These are phyloP conservation scores for Calephelis nemesis DNA, from an alignment of 1,140 invertebrate genomes.

Conservation along the genomic window DNA sequence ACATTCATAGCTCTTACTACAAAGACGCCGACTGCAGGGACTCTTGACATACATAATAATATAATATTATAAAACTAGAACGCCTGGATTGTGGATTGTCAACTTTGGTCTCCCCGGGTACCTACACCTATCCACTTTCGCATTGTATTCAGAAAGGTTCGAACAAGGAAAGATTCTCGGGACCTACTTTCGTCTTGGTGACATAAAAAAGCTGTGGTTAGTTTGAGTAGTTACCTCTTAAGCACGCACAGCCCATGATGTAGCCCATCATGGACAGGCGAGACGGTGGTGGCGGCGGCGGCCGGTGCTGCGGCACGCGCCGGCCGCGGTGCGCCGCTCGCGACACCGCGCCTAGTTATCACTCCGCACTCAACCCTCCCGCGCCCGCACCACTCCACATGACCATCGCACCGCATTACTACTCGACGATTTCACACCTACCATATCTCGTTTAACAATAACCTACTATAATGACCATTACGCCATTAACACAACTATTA, in stretches of 20 bases:
- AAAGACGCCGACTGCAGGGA: too few relatives aligned
- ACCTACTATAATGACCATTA: background rate
- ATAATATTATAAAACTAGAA: too few relatives aligned
- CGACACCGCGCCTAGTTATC: conserved; percentile 61
- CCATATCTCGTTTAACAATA: conserved; percentile 13
- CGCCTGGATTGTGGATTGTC: too few relatives aligned
- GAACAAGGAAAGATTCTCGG: too few relatives aligned
- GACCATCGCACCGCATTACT: conserved; percentile 22
- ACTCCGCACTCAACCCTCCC: conserved; percentile 51
- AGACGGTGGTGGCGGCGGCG: conserved; percentile 69
- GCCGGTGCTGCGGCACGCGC: conserved; percentile 66
- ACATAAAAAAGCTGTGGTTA: background rate
- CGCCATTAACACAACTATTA: conserved; percentile 3
- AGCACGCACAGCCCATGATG: conserved; percentile 93
- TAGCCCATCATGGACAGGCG: conserved; percentile 88
- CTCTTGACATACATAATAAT: too few relatives aligned
- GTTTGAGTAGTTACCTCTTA: conserved; percentile 85
- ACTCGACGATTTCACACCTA: conserved; percentile 20
- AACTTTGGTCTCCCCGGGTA: too few relatives aligned
- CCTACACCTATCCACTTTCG: too few relatives aligned
- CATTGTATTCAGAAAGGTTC: too few relatives aligned
- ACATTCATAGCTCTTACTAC: too few relatives aligned
- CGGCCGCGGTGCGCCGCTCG: conserved; percentile 70
- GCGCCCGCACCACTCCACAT: conserved; percentile 26
- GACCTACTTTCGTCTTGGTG: background rate